Base-by-base conservation (phyloP, 2,888 invertebrate genomes). In the Ernsta delagoae region DNA sequence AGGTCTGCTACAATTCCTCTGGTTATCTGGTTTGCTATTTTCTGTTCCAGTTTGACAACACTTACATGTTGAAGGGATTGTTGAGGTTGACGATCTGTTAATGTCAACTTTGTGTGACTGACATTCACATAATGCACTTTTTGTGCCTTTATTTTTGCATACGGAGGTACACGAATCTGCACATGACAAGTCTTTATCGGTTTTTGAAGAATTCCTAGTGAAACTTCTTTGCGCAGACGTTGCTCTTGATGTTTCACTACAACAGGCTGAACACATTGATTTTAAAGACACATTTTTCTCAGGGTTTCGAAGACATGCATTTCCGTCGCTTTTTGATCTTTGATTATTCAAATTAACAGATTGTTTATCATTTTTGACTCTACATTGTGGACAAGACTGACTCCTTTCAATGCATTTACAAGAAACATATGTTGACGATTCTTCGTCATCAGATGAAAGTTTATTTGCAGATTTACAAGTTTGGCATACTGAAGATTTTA, bases 401-500 rank as follows among this genome's bases (percentile, higher is more conserved):
- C 34, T 56, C 36, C 11, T 57, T 45, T 57, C 64, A 57, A 56
- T 54, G 16, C 9, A 9, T 57, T 65, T 43, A 57, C 41, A 65
- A 5, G 41, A 59, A 12, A 16, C 34, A 39, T 59, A 59, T 16
- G 16, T 41, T 41, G 59, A 41, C 6, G 59, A 41, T 9, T 39
- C 12, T 59, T 16, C 16, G 4, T 16, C 59, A 41, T 16, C 59
- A 41, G 39, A 39, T 11, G 39, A 6, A 39, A 41, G 3, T 9
- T 16, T 11, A 16, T 41, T 59, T 43, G 24, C 45, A n/a, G 45
- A 24, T 41, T 56, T 41, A n/a, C 54, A 64, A 8, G 31, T 41
- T n/a, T 54, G 24, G 16, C 63, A 54, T 7, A 43, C n/a, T 5
- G 63, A 41, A 24, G 70, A 69, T 31, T 72, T 56, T 5, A n/a